A percentile compares a stretch with the other conserved stretches of the same genome.
Conservation (phyloP, 2,113 vertebrate genomes). For the Colistium nudipinnis region DNA sequence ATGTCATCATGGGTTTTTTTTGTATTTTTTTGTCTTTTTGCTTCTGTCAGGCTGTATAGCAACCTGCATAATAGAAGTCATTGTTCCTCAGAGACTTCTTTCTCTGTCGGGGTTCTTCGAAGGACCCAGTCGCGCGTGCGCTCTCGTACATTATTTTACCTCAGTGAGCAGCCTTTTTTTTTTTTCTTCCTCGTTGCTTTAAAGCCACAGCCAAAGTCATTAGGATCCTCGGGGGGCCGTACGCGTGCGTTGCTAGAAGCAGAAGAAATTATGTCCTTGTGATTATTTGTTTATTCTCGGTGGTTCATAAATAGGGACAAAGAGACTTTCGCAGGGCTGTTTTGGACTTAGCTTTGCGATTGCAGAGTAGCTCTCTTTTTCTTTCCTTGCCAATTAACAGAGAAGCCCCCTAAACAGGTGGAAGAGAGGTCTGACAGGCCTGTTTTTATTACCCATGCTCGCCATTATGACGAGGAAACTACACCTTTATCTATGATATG, state of each 20-base stretch:
- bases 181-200: neutral
- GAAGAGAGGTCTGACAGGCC: too few species aligned
- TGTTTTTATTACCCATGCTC: too few species aligned
- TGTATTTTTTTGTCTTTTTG: constrained; percentile 12
- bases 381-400: too few species aligned
- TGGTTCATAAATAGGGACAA: neutral
- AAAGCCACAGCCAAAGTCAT: constrained; percentile 13
- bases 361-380: neutral
- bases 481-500: too few species aligned
- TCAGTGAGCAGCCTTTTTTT: neutral
- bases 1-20: neutral
- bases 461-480: too few species aligned
- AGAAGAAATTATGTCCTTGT: neutral
- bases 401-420: too few species aligned
- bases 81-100: neutral
- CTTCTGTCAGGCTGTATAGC: constrained; percentile 7
- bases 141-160: neutral
- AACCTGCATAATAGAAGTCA: constrained; percentile 20
- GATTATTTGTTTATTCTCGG: constrained; percentile 1
- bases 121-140: constrained; percentile 1
- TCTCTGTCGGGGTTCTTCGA: constrained; percentile 1
- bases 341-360: neutral
- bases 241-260: neutral
- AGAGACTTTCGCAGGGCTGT: neutral
- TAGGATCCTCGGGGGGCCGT: neutral